These are phyloP conservation scores for Mustela nigripes DNA, from an alignment of 2,113 vertebrate genomes.

Conservation along the genomic window DNA sequence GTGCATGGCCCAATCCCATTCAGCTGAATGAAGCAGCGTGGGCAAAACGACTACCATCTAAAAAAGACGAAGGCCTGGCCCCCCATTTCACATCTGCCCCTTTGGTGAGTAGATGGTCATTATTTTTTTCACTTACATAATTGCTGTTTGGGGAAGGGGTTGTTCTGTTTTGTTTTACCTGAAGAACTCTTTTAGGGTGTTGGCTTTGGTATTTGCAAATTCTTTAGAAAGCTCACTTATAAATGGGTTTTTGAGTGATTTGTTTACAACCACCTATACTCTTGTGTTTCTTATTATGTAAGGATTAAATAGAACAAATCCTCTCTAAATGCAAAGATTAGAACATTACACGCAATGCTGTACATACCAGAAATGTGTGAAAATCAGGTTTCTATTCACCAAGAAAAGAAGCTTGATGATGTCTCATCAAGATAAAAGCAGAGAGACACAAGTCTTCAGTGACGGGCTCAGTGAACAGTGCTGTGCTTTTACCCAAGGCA, in stretches of 20 bases:
- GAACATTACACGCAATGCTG: constrained; percentile 53
- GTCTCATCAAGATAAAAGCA: constrained; percentile 69
- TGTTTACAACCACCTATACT: constrained; percentile 61
- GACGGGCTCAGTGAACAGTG: constrained; percentile 75
- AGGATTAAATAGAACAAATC: constrained; percentile 71
- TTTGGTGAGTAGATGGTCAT: constrained; percentile 10
- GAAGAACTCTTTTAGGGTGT: constrained; percentile 10
- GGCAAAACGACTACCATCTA: neutral
- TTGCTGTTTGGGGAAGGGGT: neutral
- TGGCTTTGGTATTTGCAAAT: constrained; percentile 30
- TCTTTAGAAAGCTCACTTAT: constrained; percentile 15
- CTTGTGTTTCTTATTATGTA: constrained; percentile 65
- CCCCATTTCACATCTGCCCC: neutral
- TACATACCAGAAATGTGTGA: constrained; percentile 72
- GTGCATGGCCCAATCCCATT: neutral
- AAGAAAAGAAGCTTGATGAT: constrained; percentile 71
- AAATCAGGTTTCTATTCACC: constrained; percentile 73
- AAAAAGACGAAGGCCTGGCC: neutral
- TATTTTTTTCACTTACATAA: neutral
- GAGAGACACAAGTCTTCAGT: constrained; percentile 73
- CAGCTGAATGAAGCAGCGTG: neutral
- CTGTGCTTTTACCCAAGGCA: constrained; percentile 77
- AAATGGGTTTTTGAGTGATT: constrained; percentile 34
- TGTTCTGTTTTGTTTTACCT: neutral
- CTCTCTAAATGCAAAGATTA: constrained; percentile 72